These are phyloP conservation scores for Didymodactylos carnosus DNA, from an alignment of 2,888 invertebrate species.

Conservation along the genomic window DNA sequence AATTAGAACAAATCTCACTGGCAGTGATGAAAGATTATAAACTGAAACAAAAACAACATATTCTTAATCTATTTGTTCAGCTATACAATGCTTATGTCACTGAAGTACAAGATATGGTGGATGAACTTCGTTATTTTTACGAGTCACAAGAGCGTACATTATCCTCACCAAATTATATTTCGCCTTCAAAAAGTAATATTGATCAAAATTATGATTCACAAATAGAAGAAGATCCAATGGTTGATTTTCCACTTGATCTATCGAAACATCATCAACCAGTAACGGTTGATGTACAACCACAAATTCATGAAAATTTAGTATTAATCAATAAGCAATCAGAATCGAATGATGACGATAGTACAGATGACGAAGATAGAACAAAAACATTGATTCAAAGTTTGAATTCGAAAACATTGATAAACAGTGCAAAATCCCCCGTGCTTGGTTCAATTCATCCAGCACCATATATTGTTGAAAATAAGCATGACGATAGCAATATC, in stretches of 20 bases:
- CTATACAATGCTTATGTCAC: not conserved
- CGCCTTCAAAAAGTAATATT: not conserved
- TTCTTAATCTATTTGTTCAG: not conserved
- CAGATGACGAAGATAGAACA: no score
- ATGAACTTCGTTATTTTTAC: no score
- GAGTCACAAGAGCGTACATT: no score
- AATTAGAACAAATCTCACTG: not conserved
- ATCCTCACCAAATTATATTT: no score
- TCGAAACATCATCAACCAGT: no score
- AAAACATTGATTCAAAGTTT: no score
- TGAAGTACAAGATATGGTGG: not conserved
- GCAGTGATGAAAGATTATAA: not conserved
- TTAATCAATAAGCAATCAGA: not conserved
- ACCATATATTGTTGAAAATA: not conserved
- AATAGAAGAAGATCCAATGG: not conserved
- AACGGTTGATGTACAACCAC: not conserved
- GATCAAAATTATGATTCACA: not conserved
- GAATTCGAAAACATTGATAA: no score
- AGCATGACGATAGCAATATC: not conserved
- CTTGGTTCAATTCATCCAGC: not conserved
- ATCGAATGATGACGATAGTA: not conserved
- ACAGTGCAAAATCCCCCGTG: not conserved
- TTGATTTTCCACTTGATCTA: not conserved
- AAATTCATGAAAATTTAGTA: not conserved
- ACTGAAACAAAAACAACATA: not conserved